phyloP scores from a whole-genome alignment of 2,113 vertebrate species.

The Argyrosomus japonicus region DNA sequence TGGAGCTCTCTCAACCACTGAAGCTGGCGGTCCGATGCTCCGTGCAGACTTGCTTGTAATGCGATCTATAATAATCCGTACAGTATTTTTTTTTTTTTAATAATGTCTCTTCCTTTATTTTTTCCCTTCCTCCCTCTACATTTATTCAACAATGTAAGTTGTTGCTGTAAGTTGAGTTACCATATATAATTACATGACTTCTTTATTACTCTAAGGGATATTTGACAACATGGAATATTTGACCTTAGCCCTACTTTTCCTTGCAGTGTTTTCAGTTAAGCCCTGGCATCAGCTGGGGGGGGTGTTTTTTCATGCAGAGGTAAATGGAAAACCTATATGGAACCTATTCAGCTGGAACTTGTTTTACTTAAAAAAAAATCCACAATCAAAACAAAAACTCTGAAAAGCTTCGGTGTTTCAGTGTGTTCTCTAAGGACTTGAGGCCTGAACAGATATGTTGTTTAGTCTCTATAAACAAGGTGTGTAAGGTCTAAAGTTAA shows the following conservation, averaged over 20 bases:
- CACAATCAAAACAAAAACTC: slow-evolving; percentile 24
- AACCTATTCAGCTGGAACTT: slow-evolving; percentile 88
- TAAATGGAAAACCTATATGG: slow-evolving; percentile 91
- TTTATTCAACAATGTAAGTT: slow-evolving; percentile 63
- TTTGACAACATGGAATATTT: slow-evolving; percentile 82
- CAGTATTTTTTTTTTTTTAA: background rate
- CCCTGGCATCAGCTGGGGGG: slow-evolving; percentile 86
- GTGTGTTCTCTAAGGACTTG: background rate
- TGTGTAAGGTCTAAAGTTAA: background rate
- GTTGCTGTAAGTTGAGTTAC: slow-evolving; percentile 66
- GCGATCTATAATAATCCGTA: slow-evolving; percentile 21
- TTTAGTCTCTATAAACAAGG: background rate
- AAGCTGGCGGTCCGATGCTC: background rate
- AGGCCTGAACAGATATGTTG: background rate
- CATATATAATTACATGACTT: slow-evolving; percentile 82
- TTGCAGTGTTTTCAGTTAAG: slow-evolving; percentile 94
- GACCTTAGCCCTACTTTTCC: slow-evolving; percentile 87
- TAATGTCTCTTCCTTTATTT: background rate
- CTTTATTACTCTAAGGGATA: slow-evolving; percentile 87
- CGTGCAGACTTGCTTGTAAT: background rate
- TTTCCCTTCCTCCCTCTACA: too few species aligned
- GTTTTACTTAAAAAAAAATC: slow-evolving; percentile 78
- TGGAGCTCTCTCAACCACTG: slow-evolving; percentile 39
- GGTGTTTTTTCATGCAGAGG: slow-evolving; percentile 86
- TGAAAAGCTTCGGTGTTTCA: slow-evolving; percentile 18